Base-by-base conservation (phyloP, 2,888 invertebrate genomes). In the Druceiella hillmani region DNA sequence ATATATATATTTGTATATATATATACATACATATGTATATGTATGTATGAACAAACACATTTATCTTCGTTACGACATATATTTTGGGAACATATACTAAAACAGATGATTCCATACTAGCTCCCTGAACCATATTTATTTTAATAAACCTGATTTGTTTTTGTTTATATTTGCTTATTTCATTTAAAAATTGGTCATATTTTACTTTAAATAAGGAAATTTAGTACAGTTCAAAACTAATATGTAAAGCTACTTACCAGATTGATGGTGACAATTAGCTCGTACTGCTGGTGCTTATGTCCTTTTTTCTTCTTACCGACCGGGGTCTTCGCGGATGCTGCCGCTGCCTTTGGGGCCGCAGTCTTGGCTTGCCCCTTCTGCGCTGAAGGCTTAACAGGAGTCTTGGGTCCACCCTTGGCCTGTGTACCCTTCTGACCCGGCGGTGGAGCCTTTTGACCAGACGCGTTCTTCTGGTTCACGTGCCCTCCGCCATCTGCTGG, bases 231-330 rank as follows among this genome's bases (percentile, higher is more conserved):
- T n/a, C n/a, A n/a, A n/a, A n/a, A n/a, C n/a, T n/a, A n/a, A n/a
- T n/a, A n/a, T n/a, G n/a, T n/a, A 32, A 17, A 15, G 7, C 26
- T 30, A 65, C 82, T 81, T 58, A 87, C 88, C 78, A 87, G 62
- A 61, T 87, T 81, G 52, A 88, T 87, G 48, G 85, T 87, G 51
- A 88, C 87, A 48, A 82, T 79, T 38, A 87, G 78, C 55, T 88
- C 87, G 52, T 87, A 83, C 57, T 83, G 84, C 56, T 86, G 86
- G 50, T 87, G 81, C 53, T 83, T 79, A 53, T 86, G 82, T 9
- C 84, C 84, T 61, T 82, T 82, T 67, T 84, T 83, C 62, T 81
- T 80, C 63, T 84, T 81, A 52, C 81, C 79, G 50, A 76, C 76
- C 24, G 78, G 74, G 48, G 81, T 77, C 45, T 76, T 78, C 38